These are phyloP conservation scores for Clarias pachynema DNA, from an alignment of 2,797 vertebrate genomes.

Conservation along the genomic window DNA sequence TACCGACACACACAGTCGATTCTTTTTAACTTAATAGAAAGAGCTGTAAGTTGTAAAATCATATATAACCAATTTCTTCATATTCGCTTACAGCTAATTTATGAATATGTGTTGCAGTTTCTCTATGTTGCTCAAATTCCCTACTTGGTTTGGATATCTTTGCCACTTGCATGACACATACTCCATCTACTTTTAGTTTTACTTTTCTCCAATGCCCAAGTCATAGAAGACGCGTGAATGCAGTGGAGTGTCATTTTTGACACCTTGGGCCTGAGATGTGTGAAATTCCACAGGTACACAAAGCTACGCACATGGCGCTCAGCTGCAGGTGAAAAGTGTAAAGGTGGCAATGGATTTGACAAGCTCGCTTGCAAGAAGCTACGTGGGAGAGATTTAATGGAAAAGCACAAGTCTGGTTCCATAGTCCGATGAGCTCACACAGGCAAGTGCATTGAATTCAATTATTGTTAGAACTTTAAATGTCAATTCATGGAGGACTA, in stretches of 20 bases:
- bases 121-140: background rate
- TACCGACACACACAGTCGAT: background rate
- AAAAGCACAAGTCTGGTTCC: slow-evolving; percentile 3
- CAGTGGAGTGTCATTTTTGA: slow-evolving; percentile 47
- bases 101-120: background rate
- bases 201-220: slow-evolving; percentile 39
- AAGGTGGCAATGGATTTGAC: slow-evolving; percentile 43
- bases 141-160: background rate
- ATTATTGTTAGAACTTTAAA: background rate
- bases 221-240: slow-evolving; percentile 43
- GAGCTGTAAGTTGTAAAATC: background rate
- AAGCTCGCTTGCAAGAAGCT: slow-evolving; percentile 26
- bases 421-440: slow-evolving; percentile 1
- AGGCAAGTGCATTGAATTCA: background rate
- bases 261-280: slow-evolving; percentile 45
- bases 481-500: background rate
- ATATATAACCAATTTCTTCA: background rate
- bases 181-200: slow-evolving; percentile 14
- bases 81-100: background rate
- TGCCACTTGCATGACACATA: background rate
- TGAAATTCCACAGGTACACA: slow-evolving; percentile 52
- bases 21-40: background rate
- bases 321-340: slow-evolving; percentile 46
- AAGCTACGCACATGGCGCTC: slow-evolving; percentile 39
- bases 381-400: slow-evolving; percentile 17